Evolutionary conservation across 2,113 vertebrate genomes (phyloP).

Genomic region (Triplophysa siluroides): DNA sequence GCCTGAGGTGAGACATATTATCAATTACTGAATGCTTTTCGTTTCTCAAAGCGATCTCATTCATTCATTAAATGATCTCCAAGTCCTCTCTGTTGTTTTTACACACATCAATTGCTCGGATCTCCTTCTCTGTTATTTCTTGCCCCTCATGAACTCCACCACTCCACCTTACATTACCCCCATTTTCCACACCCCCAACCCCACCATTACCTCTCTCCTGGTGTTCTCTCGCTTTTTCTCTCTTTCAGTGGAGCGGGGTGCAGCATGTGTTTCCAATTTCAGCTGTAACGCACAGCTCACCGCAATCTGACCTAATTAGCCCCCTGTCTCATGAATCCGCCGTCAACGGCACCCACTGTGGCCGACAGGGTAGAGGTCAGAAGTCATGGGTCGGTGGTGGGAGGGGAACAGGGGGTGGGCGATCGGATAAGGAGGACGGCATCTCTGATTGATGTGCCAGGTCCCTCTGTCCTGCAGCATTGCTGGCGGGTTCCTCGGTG

Average conservation of each 20-base stretch:
- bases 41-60: conserved; percentile 12
- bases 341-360: conserved; percentile 55
- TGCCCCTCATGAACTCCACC: not conserved
- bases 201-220: conserved; percentile 27
- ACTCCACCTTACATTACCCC: conserved; percentile 19
- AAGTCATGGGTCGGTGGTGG: conserved; percentile 66
- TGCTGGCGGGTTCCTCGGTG: conserved; percentile 23
- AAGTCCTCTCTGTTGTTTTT: not conserved
- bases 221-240: conserved; percentile 14
- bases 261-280: conserved; percentile 76
- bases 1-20: conserved; percentile 41
- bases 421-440: conserved; percentile 13
- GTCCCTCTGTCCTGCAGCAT: conserved; percentile 2
- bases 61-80: conserved; percentile 22
- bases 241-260: conserved; percentile 20
- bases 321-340: conserved; percentile 64
- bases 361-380: conserved; percentile 49
- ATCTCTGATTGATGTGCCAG: conserved; percentile 55
- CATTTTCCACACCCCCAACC: conserved; percentile 10
- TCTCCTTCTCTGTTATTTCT: not conserved
- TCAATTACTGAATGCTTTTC: conserved; percentile 28
- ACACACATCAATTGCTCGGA: conserved; percentile 10
- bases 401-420: not conserved
- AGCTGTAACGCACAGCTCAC: conserved; percentile 61
- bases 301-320: conserved; percentile 73